Conservation (phyloP, 92 coral and sea anemone species). For the Scolanthus callimorphus region DNA sequence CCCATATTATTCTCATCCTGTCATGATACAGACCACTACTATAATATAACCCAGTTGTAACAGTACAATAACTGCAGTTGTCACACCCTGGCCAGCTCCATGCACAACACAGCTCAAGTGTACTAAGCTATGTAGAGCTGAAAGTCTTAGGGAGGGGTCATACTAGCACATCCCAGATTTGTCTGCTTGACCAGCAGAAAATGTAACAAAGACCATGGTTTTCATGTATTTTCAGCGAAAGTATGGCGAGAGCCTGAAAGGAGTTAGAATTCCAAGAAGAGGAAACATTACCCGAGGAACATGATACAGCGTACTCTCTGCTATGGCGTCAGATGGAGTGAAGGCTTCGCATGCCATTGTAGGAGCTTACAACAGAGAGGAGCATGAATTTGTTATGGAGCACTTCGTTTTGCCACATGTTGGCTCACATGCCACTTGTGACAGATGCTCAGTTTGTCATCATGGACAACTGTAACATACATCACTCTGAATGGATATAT, state of each 20-base stretch:
- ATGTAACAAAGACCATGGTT: background rate
- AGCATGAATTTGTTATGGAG: slow-evolving; percentile 39
- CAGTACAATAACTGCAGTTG: too few species aligned
- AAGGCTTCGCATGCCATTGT: slow-evolving; percentile 34
- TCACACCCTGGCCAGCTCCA: too few species aligned
- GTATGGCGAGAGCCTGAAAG: slow-evolving; percentile 33
- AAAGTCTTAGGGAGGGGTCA: too few species aligned
- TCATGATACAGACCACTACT: too few species aligned
- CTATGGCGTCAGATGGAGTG: slow-evolving; percentile 29
- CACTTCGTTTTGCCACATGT: slow-evolving; percentile 39
- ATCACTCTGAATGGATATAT: slow-evolving; percentile 20
- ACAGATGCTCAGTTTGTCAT: slow-evolving; percentile 41
- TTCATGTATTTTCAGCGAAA: slow-evolving; percentile 24
- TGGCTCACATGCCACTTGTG: slow-evolving; percentile 45
- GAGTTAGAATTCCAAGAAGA: slow-evolving; percentile 17
- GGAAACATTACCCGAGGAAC: slow-evolving; percentile 44
- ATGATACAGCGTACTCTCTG: slow-evolving; percentile 43
- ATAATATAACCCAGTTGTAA: too few species aligned
- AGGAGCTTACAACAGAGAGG: slow-evolving; percentile 32
- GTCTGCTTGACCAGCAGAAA: too few species aligned
- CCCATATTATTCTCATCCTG: too few species aligned
- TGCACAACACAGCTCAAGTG: too few species aligned
- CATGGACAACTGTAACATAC: slow-evolving; percentile 49
- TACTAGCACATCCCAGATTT: too few species aligned
- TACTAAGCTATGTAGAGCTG: too few species aligned